Conservation (phyloP, 2,888 invertebrate genomes). For the Xylocampa areola region DNA sequence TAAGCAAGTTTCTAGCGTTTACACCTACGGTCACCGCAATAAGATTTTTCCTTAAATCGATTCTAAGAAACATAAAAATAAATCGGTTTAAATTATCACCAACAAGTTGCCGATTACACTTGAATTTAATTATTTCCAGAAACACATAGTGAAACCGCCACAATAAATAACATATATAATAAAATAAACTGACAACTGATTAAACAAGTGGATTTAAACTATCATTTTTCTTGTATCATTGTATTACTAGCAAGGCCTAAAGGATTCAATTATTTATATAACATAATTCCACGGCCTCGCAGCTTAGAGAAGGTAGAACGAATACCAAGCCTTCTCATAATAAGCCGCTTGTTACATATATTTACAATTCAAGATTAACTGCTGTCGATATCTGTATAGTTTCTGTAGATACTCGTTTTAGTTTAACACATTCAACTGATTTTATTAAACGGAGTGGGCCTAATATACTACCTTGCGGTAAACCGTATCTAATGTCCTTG, state of each 20-base stretch:
- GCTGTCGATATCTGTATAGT: too few relatives aligned
- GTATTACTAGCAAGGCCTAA: slow-evolving; percentile 15
- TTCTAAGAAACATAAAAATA: slow-evolving; percentile 22
- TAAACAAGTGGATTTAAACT: slow-evolving; percentile 32
- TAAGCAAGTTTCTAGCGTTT: too few relatives aligned
- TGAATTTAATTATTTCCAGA: slow-evolving; percentile 3
- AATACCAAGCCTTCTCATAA: background rate
- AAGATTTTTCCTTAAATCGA: slow-evolving; percentile 8
- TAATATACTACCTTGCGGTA: slow-evolving; percentile 29
- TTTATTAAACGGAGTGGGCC: slow-evolving; percentile 1
- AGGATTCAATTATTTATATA: slow-evolving; percentile 6
- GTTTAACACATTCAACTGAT: too few relatives aligned
- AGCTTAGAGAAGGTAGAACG: background rate
- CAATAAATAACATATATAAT: too few relatives aligned
- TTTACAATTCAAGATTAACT: background rate
- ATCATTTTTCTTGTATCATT: slow-evolving; percentile 35
- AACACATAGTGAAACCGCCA: too few relatives aligned
- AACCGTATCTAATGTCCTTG: slow-evolving; percentile 1
- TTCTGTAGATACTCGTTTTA: too few relatives aligned
- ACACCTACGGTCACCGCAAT: background rate
- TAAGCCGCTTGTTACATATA: background rate
- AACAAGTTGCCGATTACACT: background rate
- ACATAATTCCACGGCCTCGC: slow-evolving; percentile 14
- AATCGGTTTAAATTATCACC: background rate
- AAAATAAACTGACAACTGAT: too few relatives aligned